Percentiles rank a stretch among this genome's conserved stretches.
Conservation (phyloP, 2,888 invertebrate genomes). For the Gerosis bhagava region DNA sequence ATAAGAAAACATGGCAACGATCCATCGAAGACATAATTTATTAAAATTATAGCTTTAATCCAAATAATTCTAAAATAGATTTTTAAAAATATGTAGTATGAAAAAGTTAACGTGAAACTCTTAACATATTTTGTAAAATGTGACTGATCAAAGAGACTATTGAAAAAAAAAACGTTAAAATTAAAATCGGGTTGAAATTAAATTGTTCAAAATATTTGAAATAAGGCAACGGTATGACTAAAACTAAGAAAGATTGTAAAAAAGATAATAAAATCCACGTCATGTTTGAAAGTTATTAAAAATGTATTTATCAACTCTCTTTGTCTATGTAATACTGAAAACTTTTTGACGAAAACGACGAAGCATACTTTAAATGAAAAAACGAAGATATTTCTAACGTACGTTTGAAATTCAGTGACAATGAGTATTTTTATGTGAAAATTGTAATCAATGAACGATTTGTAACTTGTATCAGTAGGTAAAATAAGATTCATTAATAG, state of each 20-base stretch:
- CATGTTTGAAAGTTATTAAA: too few relatives aligned
- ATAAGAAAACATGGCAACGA: too few relatives aligned
- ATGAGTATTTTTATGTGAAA: constrained; percentile 1
- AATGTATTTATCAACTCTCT: too few relatives aligned
- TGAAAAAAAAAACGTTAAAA: constrained; percentile 35
- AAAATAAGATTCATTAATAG: constrained; percentile 38
- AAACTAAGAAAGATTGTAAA: background rate
- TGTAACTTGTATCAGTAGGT: constrained; percentile 16
- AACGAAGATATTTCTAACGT: background rate
- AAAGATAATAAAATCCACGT: too few relatives aligned
- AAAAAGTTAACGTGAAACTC: constrained; percentile 5
- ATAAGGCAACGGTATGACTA: constrained; percentile 10
- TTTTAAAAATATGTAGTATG: constrained; percentile 28
- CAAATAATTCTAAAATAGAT: constrained; percentile 48
- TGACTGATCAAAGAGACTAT: constrained; percentile 60
- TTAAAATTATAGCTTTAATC: constrained; percentile 33
- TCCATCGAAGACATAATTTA: constrained; percentile 34
- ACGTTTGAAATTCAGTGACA: background rate
- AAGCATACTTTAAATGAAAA: background rate
- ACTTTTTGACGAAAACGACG: background rate
- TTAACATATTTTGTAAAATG: constrained; percentile 30
- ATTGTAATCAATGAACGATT: constrained; percentile 2
- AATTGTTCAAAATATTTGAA: constrained; percentile 2
- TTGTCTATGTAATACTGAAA: too few relatives aligned
- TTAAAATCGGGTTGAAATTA: constrained; percentile 33